Conservation (phyloP, 2,113 vertebrate genomes). For the Recurvirostra avosetta region DNA sequence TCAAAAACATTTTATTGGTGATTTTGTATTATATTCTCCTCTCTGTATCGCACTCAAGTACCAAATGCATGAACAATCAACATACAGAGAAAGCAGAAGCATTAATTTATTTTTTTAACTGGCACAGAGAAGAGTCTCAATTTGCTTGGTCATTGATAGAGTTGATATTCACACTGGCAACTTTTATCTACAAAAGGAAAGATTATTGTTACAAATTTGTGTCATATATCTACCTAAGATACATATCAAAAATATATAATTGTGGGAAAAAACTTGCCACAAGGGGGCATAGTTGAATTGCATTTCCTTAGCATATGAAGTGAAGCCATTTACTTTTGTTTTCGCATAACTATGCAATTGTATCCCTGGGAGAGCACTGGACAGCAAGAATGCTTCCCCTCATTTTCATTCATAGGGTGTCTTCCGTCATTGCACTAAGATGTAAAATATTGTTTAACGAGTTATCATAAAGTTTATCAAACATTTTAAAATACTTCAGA, state of each 20-base stretch:
- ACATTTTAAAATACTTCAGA: not conserved
- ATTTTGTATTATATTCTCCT: not conserved
- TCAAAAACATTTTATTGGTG: not conserved
- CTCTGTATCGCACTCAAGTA: not conserved
- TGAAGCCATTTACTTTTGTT: conserved; percentile 33
- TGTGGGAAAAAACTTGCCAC: not conserved
- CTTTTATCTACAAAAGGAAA: not conserved
- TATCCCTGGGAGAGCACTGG: conserved; percentile 34
- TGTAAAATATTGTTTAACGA: not conserved
- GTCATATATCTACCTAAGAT: not conserved
- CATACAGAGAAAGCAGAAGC: not conserved
- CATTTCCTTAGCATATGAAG: not conserved
- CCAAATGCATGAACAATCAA: not conserved
- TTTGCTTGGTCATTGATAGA: not conserved
- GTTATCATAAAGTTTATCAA: not conserved
- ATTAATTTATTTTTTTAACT: not conserved
- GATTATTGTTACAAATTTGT: not conserved
- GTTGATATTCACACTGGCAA: not conserved
- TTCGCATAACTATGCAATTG: conserved; percentile 22
- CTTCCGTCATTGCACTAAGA: not conserved
- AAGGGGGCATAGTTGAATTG: conserved; percentile 68
- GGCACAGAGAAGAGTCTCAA: not conserved
- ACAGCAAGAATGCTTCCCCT: conserved; percentile 46
- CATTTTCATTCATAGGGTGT: conserved; percentile 37
- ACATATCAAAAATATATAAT: not conserved